Conservation (phyloP, 64 coral and sea anemone genomes). For the Trachythela sp. region DNA sequence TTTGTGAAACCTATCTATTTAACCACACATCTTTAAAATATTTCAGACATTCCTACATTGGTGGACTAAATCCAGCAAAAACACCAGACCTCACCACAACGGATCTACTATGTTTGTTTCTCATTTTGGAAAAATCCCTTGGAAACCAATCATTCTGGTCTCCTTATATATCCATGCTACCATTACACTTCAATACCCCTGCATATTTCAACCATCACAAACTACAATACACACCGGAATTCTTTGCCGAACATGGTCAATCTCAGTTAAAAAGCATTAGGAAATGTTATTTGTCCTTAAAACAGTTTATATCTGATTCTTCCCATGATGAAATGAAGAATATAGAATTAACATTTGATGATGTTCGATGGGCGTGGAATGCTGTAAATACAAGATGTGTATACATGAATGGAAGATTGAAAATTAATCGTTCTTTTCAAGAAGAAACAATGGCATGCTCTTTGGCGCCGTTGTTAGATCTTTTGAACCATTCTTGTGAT, state of each 20-base stretch:
- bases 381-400: constrained; percentile 6
- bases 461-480: neutral
- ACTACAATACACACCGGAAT: neutral
- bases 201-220: neutral
- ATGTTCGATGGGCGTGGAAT: constrained; percentile 10
- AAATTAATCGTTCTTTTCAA: neutral
- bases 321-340: neutral
- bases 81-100: neutral
- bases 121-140: neutral
- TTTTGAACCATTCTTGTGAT: constrained; percentile 4
- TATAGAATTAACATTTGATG: neutral
- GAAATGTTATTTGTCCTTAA: neutral
- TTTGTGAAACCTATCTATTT: too few species aligned
- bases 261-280: neutral
- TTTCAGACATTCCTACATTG: neutral
- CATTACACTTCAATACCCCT: neutral
- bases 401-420: neutral
- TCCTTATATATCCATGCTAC: neutral
- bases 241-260: neutral
- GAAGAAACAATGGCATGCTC: neutral
- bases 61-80: neutral
- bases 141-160: neutral
- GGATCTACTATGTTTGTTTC: neutral
- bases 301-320: neutral
- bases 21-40: too few species aligned